Evolutionary conservation across 2,888 invertebrate species (phyloP).

Genomic region (Hyposoter dolosus): DNA sequence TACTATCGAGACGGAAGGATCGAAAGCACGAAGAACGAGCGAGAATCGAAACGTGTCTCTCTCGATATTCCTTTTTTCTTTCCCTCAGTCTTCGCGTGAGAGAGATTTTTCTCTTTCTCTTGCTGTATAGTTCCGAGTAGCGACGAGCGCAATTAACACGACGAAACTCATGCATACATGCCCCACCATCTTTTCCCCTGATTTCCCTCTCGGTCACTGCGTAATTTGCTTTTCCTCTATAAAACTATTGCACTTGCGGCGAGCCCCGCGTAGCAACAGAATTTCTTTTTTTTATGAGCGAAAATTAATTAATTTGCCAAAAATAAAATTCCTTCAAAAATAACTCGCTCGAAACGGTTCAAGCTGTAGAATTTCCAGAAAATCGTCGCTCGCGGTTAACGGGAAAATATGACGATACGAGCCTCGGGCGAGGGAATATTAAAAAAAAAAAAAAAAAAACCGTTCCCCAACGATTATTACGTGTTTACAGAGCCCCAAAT

Average conservation of each 20-base stretch:
- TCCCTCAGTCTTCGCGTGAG: conserved; percentile 24
- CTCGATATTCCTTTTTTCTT: conserved; percentile 46
- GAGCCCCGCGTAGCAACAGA: conserved; percentile 3
- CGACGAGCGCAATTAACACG: conserved; percentile 71
- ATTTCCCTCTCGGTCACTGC: conserved; percentile 31
- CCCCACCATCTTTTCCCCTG: neutral
- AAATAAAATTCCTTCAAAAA: neutral
- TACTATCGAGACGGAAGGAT: conserved; percentile 4
- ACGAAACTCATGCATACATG: conserved; percentile 54
- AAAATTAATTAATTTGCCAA: neutral
- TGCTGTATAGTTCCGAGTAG: neutral
- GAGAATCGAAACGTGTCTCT: conserved; percentile 28
- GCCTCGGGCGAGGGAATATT: neutral
- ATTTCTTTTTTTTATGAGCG: neutral
- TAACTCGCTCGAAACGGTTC: neutral
- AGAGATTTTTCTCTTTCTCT: conserved; percentile 27
- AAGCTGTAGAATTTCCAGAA: neutral
- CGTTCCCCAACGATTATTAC: neutral
- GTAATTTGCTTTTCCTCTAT: conserved; percentile 23
- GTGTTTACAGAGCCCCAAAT: neutral
- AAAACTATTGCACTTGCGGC: neutral
- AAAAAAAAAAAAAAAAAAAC: neutral
- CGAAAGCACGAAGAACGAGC: neutral
- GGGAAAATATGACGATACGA: neutral
- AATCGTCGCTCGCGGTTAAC: neutral